These are phyloP conservation scores for Morphnarchus princeps DNA, from an alignment of 2,113 vertebrate genomes.

Conservation along the genomic window DNA sequence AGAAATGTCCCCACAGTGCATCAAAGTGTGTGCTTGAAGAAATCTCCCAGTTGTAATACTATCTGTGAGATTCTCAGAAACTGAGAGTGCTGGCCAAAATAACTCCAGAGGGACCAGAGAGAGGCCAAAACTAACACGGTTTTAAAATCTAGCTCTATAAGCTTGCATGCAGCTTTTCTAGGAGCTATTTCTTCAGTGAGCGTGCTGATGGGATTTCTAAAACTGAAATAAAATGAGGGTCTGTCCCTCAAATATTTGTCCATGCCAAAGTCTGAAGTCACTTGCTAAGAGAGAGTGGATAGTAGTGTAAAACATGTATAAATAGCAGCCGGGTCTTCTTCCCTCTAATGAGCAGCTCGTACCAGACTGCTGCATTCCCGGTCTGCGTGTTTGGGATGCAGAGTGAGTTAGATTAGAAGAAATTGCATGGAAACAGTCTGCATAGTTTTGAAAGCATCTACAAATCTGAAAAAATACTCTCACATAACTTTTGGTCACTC, in stretches of 20 bases:
- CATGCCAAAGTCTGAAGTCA: constrained; percentile 32
- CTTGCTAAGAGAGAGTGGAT: not conserved
- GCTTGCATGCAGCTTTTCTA: not conserved
- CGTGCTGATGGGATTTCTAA: not conserved
- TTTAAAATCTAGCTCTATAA: not conserved
- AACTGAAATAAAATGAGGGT: constrained; percentile 11
- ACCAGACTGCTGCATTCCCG: not conserved
- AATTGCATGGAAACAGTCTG: constrained; percentile 8
- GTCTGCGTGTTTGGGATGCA: not conserved
- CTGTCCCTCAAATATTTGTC: not conserved
- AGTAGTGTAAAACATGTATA: not conserved
- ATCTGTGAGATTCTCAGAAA: constrained; percentile 36
- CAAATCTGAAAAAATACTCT: not conserved
- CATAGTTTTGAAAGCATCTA: not conserved
- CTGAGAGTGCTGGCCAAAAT: not conserved
- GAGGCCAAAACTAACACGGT: not conserved
- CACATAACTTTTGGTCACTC: not conserved
- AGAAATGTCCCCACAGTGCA: not conserved
- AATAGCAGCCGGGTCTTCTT: constrained; percentile 1
- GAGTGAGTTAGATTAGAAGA: not conserved
- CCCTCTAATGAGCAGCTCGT: not conserved
- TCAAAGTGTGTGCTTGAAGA: constrained; percentile 9
- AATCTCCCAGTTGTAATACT: not conserved
- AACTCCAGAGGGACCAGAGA: not conserved
- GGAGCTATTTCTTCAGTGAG: not conserved